Conservation (phyloP, 1,140 invertebrate species). For the Drosophila tropicalis region DNA sequence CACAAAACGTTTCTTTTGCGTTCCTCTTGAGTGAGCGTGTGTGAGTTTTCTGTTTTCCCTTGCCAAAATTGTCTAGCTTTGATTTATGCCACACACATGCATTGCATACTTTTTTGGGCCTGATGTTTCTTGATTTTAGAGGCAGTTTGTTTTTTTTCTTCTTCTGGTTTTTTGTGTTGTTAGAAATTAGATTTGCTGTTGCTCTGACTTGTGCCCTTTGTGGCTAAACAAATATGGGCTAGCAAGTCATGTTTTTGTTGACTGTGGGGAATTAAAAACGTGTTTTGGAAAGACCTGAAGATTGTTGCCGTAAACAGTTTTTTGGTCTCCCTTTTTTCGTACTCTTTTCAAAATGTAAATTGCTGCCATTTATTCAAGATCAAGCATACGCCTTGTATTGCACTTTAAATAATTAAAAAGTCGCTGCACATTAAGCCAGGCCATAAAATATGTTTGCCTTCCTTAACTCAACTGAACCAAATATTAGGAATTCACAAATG, state of each 20-base stretch:
- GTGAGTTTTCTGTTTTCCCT: constrained; percentile 55
- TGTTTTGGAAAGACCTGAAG: constrained; percentile 20
- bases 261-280: constrained; percentile 69
- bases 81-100: constrained; percentile 80
- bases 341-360: constrained; percentile 36
- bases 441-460: constrained; percentile 39
- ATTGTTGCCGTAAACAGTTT: constrained; percentile 23
- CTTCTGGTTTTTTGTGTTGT: constrained; percentile 28
- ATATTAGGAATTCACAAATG: constrained; percentile 21
- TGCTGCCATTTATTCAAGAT: constrained; percentile 61
- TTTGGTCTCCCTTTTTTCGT: neutral
- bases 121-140: constrained; percentile 61
- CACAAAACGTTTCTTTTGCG: constrained; percentile 35
- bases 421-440: constrained; percentile 31
- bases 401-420: constrained; percentile 54
- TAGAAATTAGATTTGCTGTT: constrained; percentile 72
- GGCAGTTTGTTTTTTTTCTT: constrained; percentile 27
- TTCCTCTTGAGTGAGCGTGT: constrained; percentile 5
- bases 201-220: constrained; percentile 7
- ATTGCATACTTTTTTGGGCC: constrained; percentile 73
- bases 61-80: constrained; percentile 80
- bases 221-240: constrained; percentile 56
- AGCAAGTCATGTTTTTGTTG: constrained; percentile 54
- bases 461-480: constrained; percentile 1
- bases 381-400: constrained; percentile 27